phyloP scores from a whole-genome alignment of 1,140 invertebrate species.

The Trialeurodes vaporariorum region DNA sequence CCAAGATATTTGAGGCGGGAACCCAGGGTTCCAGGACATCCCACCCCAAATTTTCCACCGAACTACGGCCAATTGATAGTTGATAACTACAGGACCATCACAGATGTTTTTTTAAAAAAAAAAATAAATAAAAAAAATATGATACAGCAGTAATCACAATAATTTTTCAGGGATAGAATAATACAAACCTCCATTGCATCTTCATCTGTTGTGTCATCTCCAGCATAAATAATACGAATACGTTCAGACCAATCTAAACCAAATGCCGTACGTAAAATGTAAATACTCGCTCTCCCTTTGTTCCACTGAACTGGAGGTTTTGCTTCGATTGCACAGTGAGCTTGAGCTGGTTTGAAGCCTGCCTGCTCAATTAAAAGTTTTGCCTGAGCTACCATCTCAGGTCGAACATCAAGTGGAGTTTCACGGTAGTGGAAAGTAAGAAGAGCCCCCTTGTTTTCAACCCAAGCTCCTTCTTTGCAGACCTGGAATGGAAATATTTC shows the following conservation, averaged over 20 bases:
- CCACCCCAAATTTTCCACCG: too few species aligned
- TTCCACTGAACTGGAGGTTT: conserved; percentile 83
- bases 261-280: conserved; percentile 77
- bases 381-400: conserved; percentile 52
- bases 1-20: too few species aligned
- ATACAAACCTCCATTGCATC: conserved; percentile 72
- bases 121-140: too few species aligned
- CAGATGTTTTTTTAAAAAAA: too few species aligned
- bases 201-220: conserved; percentile 82
- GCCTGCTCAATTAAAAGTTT: conserved; percentile 55
- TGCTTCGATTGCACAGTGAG: conserved; percentile 75
- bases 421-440: conserved; percentile 82
- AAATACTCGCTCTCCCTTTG: conserved; percentile 79
- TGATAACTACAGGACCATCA: too few species aligned
- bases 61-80: too few species aligned
- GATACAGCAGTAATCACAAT: not conserved
- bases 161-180: conserved; percentile 2
- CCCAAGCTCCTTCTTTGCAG: conserved; percentile 78
- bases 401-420: conserved; percentile 51
- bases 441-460: conserved; percentile 79
- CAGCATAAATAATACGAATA: conserved; percentile 79
- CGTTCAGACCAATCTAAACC: conserved; percentile 84
- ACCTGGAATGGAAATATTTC: too few species aligned
- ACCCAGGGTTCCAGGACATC: too few species aligned
- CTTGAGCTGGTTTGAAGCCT: conserved; percentile 62